Evolutionary conservation across 2,888 invertebrate genomes (phyloP), one percentile per base, ranked within the genome.

Genomic region (Cryptocephalus moraei): DNA sequence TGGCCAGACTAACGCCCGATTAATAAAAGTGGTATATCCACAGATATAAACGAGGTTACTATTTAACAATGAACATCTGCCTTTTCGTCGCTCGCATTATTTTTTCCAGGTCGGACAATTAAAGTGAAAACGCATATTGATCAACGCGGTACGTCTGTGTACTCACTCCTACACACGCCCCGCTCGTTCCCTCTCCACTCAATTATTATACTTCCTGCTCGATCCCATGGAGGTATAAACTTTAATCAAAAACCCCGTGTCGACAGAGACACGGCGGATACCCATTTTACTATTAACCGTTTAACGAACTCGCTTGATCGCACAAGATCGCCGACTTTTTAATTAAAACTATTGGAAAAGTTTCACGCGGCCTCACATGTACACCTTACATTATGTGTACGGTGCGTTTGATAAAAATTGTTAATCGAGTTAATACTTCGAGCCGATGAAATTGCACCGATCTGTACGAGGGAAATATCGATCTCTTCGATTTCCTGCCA

Each of bases 91-190:
- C 22, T 22, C 6, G 22, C 6, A 22, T 22, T 22, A 22, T 22
- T 22, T 22, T 22, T 48, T 39, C 47, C 45, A 49, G 46, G 44
- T 50, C 41, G 52, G 51, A 60, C 57, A 58, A 60, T 57, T 58
- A 59, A 61, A 59, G 61, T 58, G 60, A 61, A 61, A 61, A 60
- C 58, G 55, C 56, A 54, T 53, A 55, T 53, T 56, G 54, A 53
- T 55, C 55, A 55, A 52, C 47, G 46, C 47, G 46, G 47, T 50
- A 51, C 52, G 48, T 22, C 3, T 22, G 22, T 22, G 22, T 22
- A 22, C 22, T 22, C 50, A 55, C 54, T 51, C 54, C 54, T 51
- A 54, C 54, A 50, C 53, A 50, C 50, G 50, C 46, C 22, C 22
- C 22, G 22, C 22, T 2, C 22, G 22, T 22, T 22, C 22, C n/a